A percentile compares a stretch with the other conserved stretches of the same genome.
These are phyloP conservation scores for Pyrocephalus nanus DNA, from an alignment of 2,797 vertebrate genomes.

Conservation along the genomic window DNA sequence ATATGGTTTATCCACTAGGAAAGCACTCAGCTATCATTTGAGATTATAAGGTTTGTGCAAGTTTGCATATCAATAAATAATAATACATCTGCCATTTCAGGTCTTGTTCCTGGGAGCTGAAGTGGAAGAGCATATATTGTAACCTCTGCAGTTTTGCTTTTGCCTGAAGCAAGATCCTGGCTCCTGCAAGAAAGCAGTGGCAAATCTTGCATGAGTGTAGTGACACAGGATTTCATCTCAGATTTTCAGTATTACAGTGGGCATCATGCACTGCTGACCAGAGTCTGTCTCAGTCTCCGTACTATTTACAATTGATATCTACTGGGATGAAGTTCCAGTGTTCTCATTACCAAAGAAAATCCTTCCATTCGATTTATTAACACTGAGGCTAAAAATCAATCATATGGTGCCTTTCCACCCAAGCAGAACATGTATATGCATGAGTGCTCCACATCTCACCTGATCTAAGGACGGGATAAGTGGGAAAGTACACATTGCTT, in stretches of 20 bases:
- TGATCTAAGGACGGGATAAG: not conserved
- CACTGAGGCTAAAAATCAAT: not conserved
- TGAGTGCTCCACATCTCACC: not conserved
- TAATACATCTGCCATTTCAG: conserved; percentile 51
- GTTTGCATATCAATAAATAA: conserved; percentile 55
- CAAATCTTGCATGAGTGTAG: not conserved
- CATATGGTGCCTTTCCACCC: rapidly evolving
- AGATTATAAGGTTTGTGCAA: conserved; percentile 31
- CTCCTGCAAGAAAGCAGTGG: not conserved
- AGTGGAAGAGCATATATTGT: conserved; percentile 50
- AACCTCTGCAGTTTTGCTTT: conserved; percentile 60
- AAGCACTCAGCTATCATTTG: conserved; percentile 6
- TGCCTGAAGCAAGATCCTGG: conserved; percentile 28
- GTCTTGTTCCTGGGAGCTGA: conserved; percentile 45
- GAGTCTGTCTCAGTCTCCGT: not conserved
- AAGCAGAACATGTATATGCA: not conserved
- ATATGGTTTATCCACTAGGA: not conserved
- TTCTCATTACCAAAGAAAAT: not conserved
- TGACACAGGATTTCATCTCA: not conserved
- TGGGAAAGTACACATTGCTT: not conserved
- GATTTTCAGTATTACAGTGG: not conserved
- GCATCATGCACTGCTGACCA: not conserved
- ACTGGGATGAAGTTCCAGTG: not conserved
- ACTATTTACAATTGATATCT: not conserved
- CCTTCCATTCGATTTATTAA: not conserved